Evolutionary conservation across 2,888 invertebrate species (phyloP).

Genomic region (Pristionchus mayeri): DNA sequence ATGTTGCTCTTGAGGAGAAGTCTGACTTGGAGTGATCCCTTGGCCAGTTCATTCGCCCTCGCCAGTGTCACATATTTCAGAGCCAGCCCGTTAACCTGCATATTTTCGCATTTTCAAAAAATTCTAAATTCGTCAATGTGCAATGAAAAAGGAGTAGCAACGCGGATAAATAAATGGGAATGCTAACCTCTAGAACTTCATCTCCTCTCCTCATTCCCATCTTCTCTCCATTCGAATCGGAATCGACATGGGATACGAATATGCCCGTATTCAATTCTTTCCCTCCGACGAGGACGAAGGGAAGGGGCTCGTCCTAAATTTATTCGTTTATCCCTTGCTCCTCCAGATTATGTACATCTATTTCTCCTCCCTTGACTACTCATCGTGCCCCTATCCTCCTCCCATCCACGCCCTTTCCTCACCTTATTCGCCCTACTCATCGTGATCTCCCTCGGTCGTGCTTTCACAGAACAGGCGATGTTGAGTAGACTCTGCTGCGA

Average conservation of each 20-base stretch:
- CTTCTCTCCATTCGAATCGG: slow-evolving; percentile 93
- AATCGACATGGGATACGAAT: slow-evolving; percentile 94
- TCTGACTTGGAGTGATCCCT: slow-evolving; percentile 81
- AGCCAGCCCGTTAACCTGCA: slow-evolving; percentile 91
- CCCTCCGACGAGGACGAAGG: slow-evolving; percentile 94
- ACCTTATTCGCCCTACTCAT: slow-evolving; percentile 86
- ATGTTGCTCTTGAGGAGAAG: slow-evolving; percentile 97
- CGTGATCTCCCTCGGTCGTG: slow-evolving; percentile 90
- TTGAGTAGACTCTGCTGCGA: slow-evolving; percentile 86
- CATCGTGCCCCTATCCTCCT: too few species aligned
- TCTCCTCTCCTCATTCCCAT: slow-evolving; percentile 96
- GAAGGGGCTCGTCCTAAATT: slow-evolving; percentile 90
- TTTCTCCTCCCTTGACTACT: too few species aligned
- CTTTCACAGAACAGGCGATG: slow-evolving; percentile 97
- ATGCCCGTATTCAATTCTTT: slow-evolving; percentile 90
- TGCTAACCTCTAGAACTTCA: slow-evolving; percentile 80
- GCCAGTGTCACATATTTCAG: slow-evolving; percentile 93
- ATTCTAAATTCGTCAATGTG: background rate
- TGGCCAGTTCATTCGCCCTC: slow-evolving; percentile 77
- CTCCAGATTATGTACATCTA: too few species aligned
- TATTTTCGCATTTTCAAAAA: background rate
- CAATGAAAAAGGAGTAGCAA: background rate
- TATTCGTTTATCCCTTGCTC: too few species aligned
- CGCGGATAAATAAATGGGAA: background rate
- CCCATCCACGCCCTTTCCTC: too few species aligned